phyloP scores from a whole-genome alignment of 2,888 invertebrate species.

The Sclerodermus sp. region DNA sequence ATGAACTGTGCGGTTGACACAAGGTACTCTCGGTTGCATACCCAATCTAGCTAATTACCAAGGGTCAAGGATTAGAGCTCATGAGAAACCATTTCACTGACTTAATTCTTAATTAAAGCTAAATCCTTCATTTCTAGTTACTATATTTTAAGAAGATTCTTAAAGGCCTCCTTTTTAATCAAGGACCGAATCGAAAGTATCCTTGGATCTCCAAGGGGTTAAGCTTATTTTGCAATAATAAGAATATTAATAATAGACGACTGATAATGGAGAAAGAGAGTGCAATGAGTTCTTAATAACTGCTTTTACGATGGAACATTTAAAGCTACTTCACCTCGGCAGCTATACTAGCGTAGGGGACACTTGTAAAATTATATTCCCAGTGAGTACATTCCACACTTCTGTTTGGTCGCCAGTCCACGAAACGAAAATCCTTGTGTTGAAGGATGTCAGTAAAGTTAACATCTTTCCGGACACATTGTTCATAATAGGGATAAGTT shows the following conservation, averaged over 20 bases:
- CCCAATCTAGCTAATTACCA: constrained; percentile 60
- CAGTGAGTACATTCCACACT: constrained; percentile 55
- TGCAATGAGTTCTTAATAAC: too few relatives aligned
- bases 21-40: constrained; percentile 60
- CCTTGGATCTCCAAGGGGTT: too few relatives aligned
- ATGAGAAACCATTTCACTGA: too few relatives aligned
- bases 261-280: too few relatives aligned
- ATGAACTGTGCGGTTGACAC: constrained; percentile 60
- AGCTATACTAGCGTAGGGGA: constrained; percentile 61
- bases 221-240: too few relatives aligned
- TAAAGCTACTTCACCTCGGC: constrained; percentile 58
- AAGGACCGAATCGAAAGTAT: too few relatives aligned
- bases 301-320: too few relatives aligned
- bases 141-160: too few relatives aligned
- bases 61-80: constrained; percentile 17
- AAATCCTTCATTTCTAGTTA: too few relatives aligned
- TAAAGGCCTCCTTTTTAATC: too few relatives aligned
- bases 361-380: constrained; percentile 61
- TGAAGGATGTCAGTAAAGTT: constrained; percentile 49
- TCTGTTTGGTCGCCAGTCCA: constrained; percentile 40
- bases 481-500: constrained; percentile 50
- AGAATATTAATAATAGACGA: too few relatives aligned
- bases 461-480: constrained; percentile 56
- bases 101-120: too few relatives aligned
- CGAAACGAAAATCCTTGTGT: constrained; percentile 32